Percentiles rank a stretch among this genome's conserved stretches.
phyloP scores from a whole-genome alignment of 2,888 invertebrate genomes.

The Drosophila falleni region DNA sequence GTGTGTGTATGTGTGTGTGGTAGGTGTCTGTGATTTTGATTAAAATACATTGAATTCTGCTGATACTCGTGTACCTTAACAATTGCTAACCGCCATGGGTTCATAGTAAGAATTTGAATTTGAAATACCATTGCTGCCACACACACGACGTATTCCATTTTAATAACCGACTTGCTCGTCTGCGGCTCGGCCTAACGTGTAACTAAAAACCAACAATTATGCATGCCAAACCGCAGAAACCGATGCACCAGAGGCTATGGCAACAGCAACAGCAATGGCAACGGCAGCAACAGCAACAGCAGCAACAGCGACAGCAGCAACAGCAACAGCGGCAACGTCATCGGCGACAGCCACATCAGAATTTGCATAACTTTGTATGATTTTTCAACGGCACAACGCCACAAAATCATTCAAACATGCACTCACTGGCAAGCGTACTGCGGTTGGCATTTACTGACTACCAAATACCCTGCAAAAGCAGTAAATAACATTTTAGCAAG shows the following conservation, averaged over 20 bases:
- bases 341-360: slow-evolving; percentile 65
- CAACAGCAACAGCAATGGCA: slow-evolving; percentile 28
- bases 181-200: slow-evolving; percentile 56
- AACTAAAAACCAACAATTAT: slow-evolving; percentile 80
- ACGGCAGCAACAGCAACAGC: slow-evolving; percentile 55
- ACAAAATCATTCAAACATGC: slow-evolving; percentile 77
- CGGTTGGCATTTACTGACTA: not conserved
- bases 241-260: slow-evolving; percentile 61
- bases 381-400: slow-evolving; percentile 73
- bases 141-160: slow-evolving; percentile 24
- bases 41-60: slow-evolving; percentile 47
- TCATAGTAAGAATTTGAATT: slow-evolving; percentile 16
- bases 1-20: not conserved
- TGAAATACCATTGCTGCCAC: slow-evolving; percentile 34
- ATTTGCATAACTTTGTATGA: slow-evolving; percentile 79
- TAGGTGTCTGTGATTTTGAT: slow-evolving; percentile 51
- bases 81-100: not conserved
- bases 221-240: slow-evolving; percentile 77
- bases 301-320: slow-evolving; percentile 19
- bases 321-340: slow-evolving; percentile 33
- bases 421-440: slow-evolving; percentile 8
- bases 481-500: no score
- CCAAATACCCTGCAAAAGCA: slow-evolving; percentile 7
- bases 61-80: not conserved
- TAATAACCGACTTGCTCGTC: slow-evolving; percentile 40